phyloP scores from a whole-genome alignment of 2,113 vertebrate genomes.

The Emydocephalus ijimae region DNA sequence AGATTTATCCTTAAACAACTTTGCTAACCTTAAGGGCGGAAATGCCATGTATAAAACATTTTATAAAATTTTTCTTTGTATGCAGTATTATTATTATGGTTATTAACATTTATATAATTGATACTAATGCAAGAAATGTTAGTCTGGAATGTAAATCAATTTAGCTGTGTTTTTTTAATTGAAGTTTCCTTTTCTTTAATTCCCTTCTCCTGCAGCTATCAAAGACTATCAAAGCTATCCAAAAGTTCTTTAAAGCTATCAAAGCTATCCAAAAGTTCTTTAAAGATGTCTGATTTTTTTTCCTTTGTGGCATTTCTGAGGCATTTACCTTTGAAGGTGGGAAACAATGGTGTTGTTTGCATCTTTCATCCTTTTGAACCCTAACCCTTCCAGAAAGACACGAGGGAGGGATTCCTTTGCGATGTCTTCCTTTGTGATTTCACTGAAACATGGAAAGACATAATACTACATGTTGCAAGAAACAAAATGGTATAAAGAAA shows the following conservation, averaged over 20 bases:
- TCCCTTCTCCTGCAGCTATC: not conserved
- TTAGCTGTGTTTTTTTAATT: not conserved
- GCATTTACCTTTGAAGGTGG: not conserved
- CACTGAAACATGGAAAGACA: not conserved
- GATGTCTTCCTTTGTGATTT: not conserved
- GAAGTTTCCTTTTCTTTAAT: not conserved
- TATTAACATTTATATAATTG: too few relatives aligned
- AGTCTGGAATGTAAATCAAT: not conserved
- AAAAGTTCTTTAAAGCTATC: too few relatives aligned
- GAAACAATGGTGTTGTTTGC: not conserved
- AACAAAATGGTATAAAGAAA: not conserved
- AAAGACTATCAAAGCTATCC: not conserved
- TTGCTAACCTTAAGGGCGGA: too few relatives aligned
- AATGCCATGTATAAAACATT: too few relatives aligned
- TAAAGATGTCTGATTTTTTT: not conserved
- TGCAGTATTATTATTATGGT: too few relatives aligned
- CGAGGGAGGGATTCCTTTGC: not conserved
- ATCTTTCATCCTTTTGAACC: not conserved
- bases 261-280: not conserved
- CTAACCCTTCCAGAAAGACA: not conserved
- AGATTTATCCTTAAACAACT: too few relatives aligned
- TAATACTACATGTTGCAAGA: not conserved
- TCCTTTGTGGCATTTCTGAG: not conserved
- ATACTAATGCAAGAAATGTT: not conserved
- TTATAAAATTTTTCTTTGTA: too few relatives aligned